Base-by-base conservation (phyloP, 2,888 invertebrate species). In the Sphinx pinastri region DNA sequence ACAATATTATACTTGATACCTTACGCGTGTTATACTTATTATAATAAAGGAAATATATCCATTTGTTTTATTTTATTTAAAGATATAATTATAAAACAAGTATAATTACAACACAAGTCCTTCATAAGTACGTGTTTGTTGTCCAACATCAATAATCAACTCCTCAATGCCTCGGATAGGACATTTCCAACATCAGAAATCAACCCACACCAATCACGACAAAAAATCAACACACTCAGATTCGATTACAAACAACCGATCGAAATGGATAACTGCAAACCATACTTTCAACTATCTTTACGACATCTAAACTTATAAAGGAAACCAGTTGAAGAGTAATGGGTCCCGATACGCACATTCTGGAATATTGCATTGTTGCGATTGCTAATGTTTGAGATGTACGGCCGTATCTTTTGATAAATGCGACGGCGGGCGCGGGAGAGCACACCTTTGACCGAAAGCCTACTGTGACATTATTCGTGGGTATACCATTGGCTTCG, bases 281-380 rank as follows among this genome's bases (percentile, higher is more conserved):
- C 85, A 81, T 84, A 84, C 83, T 81, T 75, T 79, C 82, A 81
- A 80, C 82, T 90, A 91, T 90, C 91, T 92, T 90, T 90, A 91
- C 89, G 85, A 88, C 88, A 90, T 91, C 91, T 85, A 81, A 86
- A 86, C 89, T 86, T 89, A 88, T 90, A 89, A 90, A 90, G 90
- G 88, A 88, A 90, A 90, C 88, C 88, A 84, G 78, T 81, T 67
- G 84, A 88, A 89, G 91, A 91, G 85, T 90, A 88, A 92, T 91
- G 89, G 90, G 77, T 73, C 85, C 84, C 89, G 89, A 90, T 91
- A 90, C 88, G 87, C 89, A 86, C 87, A 88, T 88, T 88, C 86
- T 85, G 84, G 85, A 85, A 88, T 86, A 87, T 84, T 84, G 84
- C 87, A 87, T 88, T 87, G 88, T 88, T 84, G 84, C 81, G 77